Percentiles rank a stretch among this genome's conserved stretches.
Conservation (phyloP, 1,140 invertebrate genomes). For the Cyphomyrmex costatus region DNA sequence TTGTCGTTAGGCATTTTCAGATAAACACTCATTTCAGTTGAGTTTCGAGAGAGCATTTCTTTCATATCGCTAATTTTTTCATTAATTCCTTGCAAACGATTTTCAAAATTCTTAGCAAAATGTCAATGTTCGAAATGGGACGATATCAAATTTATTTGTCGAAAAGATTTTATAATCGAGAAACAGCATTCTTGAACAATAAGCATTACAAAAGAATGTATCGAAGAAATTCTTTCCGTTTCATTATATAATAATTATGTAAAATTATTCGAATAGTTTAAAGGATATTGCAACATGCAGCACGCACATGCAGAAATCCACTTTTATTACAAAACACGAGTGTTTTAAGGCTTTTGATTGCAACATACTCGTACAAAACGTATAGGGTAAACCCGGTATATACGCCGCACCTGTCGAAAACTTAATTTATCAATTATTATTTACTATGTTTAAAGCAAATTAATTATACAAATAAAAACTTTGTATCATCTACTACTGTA, state of each 20-base stretch:
- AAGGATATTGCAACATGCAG: neutral
- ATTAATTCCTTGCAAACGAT: neutral
- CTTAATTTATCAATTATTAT: no score
- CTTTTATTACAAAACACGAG: neutral
- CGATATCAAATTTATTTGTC: neutral
- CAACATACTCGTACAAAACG: neutral
- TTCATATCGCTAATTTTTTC: neutral
- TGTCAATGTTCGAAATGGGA: neutral
- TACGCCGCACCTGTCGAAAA: no score
- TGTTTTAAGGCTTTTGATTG: neutral
- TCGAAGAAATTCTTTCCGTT: neutral
- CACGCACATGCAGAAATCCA: neutral
- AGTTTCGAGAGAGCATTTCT: neutral
- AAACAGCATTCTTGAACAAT: neutral
- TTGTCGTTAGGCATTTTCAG: neutral
- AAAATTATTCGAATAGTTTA: slow-evolving; percentile 1
- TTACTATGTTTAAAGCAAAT: no score
- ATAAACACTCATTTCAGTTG: neutral
- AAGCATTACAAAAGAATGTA: no score
- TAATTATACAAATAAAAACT: no score
- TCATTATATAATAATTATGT: neutral
- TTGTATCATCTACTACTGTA: no score
- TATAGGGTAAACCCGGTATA: no score
- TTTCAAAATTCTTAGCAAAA: neutral
- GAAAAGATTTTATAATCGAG: slow-evolving; percentile 4